These are phyloP conservation scores for Carabus problematicus DNA, from an alignment of 2,888 invertebrate genomes.

Conservation along the genomic window DNA sequence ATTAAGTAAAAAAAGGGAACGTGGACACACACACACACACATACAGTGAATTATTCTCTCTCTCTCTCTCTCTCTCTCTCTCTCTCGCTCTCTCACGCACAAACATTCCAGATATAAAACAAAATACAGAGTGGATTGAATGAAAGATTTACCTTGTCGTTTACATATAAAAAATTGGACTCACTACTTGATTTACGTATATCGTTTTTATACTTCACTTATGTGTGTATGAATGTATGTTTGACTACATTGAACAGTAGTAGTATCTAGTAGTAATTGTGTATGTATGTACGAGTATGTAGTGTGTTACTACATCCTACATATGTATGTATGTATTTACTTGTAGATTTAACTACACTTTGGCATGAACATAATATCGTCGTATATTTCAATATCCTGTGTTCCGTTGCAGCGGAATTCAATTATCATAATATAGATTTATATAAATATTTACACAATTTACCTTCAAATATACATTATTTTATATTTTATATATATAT, in stretches of 20 bases:
- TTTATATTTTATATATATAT: slow-evolving; percentile 31
- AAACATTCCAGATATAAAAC: no score
- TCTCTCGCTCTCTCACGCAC: no score
- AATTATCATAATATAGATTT: slow-evolving; percentile 1
- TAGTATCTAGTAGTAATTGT: no score
- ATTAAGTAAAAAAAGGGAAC: no score
- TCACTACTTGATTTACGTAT: slow-evolving; percentile 37
- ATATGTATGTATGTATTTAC: neutral
- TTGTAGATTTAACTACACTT: slow-evolving; percentile 55
- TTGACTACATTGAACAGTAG: neutral
- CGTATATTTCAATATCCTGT: slow-evolving; percentile 61
- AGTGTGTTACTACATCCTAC: no score
- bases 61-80: no score
- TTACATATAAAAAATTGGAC: slow-evolving; percentile 40
- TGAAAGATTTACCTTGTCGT: slow-evolving; percentile 31
- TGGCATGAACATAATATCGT: slow-evolving; percentile 61
- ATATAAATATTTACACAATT: slow-evolving; percentile 39
- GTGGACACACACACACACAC: no score
- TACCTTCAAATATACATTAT: slow-evolving; percentile 39
- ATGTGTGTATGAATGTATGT: slow-evolving; percentile 28
- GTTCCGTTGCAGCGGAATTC: slow-evolving; percentile 43
- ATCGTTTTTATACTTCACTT: slow-evolving; percentile 23
- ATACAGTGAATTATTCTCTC: no score
- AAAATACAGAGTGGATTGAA: neutral
- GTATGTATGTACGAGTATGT: slow-evolving; percentile 5